phyloP scores from a whole-genome alignment of 2,888 invertebrate species.

The Bedellia somnulentella region DNA sequence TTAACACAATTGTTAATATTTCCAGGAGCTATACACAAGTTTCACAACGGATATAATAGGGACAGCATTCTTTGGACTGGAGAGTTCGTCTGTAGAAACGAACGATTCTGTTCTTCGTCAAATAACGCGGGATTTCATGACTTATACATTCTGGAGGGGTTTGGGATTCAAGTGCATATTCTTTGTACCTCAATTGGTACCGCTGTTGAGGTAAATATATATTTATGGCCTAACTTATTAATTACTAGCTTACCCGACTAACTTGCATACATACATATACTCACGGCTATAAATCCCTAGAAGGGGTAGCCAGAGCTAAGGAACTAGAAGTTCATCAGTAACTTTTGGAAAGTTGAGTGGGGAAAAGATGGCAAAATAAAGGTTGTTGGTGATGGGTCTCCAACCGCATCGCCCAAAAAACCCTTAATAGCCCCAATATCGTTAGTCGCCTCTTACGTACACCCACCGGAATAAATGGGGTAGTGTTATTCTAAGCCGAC shows the following conservation, averaged over 20 bases:
- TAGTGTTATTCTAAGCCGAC: too few relatives aligned
- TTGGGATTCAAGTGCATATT: constrained; percentile 23
- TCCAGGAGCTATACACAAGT: constrained; percentile 17
- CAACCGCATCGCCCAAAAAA: too few relatives aligned
- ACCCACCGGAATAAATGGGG: too few relatives aligned
- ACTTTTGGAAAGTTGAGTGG: too few relatives aligned
- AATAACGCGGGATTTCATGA: constrained; percentile 20
- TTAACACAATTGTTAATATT: not conserved
- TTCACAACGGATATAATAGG: constrained; percentile 25
- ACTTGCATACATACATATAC: not conserved
- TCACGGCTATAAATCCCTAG: not conserved
- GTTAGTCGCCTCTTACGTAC: too few relatives aligned
- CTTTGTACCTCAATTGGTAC: constrained; percentile 23
- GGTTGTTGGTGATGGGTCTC: too few relatives aligned
- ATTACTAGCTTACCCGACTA: not conserved
- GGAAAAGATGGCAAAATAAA: too few relatives aligned
- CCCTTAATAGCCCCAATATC: too few relatives aligned
- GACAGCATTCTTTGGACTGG: constrained; percentile 21
- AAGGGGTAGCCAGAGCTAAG: too few relatives aligned
- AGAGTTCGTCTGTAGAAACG: constrained; percentile 17
- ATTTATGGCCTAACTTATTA: not conserved
- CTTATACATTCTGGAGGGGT: constrained; percentile 17
- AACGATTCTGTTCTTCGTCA: constrained; percentile 19
- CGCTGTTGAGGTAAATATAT: constrained; percentile 17
- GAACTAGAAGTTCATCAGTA: too few relatives aligned